Evolutionary conservation across 2,888 invertebrate species (phyloP), one percentile per base, ranked within the genome.

Genomic region (Apocheima hispidaria): DNA sequence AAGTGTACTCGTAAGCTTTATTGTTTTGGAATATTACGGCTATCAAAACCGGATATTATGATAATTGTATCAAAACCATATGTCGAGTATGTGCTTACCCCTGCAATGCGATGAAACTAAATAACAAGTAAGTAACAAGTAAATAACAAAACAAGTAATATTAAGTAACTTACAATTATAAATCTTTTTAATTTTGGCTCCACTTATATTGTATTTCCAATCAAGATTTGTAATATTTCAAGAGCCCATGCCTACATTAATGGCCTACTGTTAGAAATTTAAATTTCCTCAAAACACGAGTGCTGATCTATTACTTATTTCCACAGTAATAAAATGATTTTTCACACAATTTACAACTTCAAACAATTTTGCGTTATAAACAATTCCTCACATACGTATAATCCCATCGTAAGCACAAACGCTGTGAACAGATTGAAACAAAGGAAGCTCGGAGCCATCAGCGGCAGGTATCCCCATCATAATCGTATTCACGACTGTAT

Each of bases 1-100:
- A 70, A 68, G 55, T 65, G 60, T 65, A 66, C 60, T 49, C 52
- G 48, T 62, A 48, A 57, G 50, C 56, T 69, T 65, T 66, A 69
- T 62, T 62, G 61, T 65, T 53, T 49, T 55, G 53, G 44, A 56
- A 55, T 66, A 64, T 65, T 67, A 50, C 49, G 44, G 57, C 41
- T 23, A 46, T 61, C 40, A 48, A n/a, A 48, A 46, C 38, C 40
- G 48, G 35, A 35, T 50, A 46, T 54, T 55, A 60, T 55, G 60
- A 51, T 60, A 60, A 60, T 60, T 60, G 55, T 51, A 38, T 44
- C 26, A 26, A 21, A 49, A 36, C 41, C 36, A 20, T 38, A 14
- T 18, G 52, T 14, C 20, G 5, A 33, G 18, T n/a, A 28, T n/a
- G n/a, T n/a, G n/a, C n/a, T n/a, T n/a, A n/a, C 20, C 12, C 16